Percentiles rank a stretch among this genome's conserved stretches.
These are phyloP conservation scores for Echinarachnius parma DNA, from an alignment of 53 echinoderm and acorn worm genomes.

Conservation along the genomic window DNA sequence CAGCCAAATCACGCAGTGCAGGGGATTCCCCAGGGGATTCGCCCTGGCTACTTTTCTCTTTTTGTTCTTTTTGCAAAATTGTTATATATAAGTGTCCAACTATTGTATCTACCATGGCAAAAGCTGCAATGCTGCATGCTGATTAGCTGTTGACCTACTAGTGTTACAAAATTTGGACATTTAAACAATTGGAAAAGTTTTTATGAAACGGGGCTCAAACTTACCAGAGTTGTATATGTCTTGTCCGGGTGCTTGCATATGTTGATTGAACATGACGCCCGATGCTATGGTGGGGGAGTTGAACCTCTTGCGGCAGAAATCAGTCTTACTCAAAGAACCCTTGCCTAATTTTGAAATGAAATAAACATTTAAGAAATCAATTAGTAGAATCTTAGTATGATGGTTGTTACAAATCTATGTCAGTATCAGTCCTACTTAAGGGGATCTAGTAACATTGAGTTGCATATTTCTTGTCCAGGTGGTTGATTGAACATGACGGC, in stretches of 20 bases:
- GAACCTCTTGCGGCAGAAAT: slow-evolving; percentile 82
- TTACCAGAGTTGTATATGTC: slow-evolving; percentile 72
- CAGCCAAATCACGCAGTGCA: no score
- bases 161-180: no score
- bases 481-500: slow-evolving; percentile 56
- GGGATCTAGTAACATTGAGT: slow-evolving; percentile 66
- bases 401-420: not conserved
- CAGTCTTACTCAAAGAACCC: slow-evolving; percentile 52
- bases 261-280: slow-evolving; percentile 55
- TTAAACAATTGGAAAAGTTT: no score
- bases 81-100: no score
- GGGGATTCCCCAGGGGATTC: no score
- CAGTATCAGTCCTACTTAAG: not conserved
- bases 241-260: slow-evolving; percentile 62
- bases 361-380: not conserved
- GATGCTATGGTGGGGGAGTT: slow-evolving; percentile 48
- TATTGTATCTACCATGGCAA: no score
- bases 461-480: slow-evolving; percentile 70
- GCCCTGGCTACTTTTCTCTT: no score
- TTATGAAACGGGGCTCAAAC: no score
- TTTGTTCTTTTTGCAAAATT: no score
- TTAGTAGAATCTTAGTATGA: not conserved
- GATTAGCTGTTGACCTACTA: no score
- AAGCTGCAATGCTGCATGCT: no score
- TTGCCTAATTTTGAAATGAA: no score